A percentile compares a stretch with the other conserved stretches of the same genome.
Evolutionary conservation across 2,888 invertebrate species (phyloP).

Genomic region (Eutolmus rufibarbis): DNA sequence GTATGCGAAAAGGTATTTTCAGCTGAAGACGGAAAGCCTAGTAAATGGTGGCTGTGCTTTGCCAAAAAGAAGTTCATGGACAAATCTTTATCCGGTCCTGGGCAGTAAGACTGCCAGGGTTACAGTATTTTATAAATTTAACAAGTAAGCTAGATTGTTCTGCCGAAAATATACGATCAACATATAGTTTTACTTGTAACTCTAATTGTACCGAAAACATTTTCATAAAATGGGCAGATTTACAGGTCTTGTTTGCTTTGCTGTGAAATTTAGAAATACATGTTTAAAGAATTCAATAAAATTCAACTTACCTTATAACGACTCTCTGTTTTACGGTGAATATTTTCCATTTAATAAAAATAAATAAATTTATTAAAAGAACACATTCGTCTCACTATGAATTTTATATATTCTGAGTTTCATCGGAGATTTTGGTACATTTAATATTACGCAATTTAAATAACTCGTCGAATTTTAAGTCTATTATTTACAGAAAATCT

Average conservation of each 20-base stretch:
- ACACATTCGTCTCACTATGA: background rate
- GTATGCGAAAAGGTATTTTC: constrained; percentile 91
- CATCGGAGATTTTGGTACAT: background rate
- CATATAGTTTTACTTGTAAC: background rate
- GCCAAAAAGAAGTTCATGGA: constrained; percentile 99
- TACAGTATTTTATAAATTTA: background rate
- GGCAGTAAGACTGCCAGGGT: constrained; percentile 53
- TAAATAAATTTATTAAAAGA: background rate
- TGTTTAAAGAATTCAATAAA: no score
- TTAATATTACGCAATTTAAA: background rate
- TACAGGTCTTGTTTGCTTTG: no score
- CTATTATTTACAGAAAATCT: background rate
- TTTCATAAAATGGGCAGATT: no score
- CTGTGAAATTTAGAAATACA: no score
- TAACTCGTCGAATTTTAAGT: background rate
- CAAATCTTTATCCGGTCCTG: constrained; percentile 76
- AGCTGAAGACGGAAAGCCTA: constrained; percentile 90
- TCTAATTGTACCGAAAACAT: no score
- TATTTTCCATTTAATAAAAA: background rate
- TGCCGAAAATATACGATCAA: background rate
- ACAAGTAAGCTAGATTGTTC: background rate
- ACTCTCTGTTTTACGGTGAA: background rate
- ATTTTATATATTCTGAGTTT: background rate
- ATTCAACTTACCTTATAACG: background rate
- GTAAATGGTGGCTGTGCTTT: constrained; percentile 99